These are phyloP conservation scores for Prochilodus magdalenae DNA, from an alignment of 2,113 vertebrate genomes.

Conservation along the genomic window DNA sequence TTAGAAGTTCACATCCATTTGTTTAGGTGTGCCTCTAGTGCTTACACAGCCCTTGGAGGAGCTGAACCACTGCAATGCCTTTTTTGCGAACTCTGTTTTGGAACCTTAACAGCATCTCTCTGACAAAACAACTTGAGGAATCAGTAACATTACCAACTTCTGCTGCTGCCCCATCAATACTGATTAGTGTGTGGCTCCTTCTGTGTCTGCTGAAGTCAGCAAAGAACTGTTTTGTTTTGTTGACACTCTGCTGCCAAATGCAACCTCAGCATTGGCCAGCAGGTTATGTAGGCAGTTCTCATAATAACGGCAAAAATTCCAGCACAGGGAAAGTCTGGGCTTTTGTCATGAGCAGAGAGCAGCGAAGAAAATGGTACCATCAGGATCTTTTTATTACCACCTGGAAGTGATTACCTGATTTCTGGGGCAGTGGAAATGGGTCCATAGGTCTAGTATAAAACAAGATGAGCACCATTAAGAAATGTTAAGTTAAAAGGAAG, in stretches of 20 bases:
- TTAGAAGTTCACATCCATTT: background rate
- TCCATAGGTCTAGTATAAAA: background rate
- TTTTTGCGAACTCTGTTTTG: background rate
- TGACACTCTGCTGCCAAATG: background rate
- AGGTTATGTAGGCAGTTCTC: background rate
- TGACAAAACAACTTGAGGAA: background rate
- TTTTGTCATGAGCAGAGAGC: background rate
- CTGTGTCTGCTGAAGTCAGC: slow-evolving; percentile 3
- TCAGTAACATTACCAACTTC: background rate
- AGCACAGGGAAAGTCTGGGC: background rate
- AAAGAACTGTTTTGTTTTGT: background rate
- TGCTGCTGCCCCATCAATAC: background rate
- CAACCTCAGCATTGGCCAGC: background rate
- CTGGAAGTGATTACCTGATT: background rate
- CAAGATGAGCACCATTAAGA: background rate
- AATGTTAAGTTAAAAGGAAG: slow-evolving; percentile 10
- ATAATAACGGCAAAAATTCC: background rate
- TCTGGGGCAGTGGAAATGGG: slow-evolving; percentile 17
- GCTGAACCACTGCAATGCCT: background rate
- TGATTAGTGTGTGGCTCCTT: background rate
- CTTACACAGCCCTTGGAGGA: background rate
- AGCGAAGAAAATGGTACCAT: background rate
- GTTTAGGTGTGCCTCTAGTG: background rate
- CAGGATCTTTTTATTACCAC: background rate
- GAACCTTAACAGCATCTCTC: background rate